Evolutionary conservation across 2,888 invertebrate genomes (phyloP).

Genomic region (Carabus problematicus): DNA sequence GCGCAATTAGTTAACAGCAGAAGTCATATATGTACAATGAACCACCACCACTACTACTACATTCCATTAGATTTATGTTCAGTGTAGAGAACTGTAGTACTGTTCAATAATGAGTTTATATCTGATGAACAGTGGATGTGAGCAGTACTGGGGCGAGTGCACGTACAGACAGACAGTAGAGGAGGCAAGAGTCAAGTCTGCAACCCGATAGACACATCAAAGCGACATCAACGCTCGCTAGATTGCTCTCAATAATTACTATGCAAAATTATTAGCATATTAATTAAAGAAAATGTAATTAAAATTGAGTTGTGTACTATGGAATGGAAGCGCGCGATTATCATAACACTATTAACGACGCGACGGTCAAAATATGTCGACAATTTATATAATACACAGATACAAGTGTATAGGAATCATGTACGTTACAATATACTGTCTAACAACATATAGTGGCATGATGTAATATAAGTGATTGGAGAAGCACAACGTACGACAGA

Average conservation of each 20-base stretch:
- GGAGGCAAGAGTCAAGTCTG: constrained; percentile 44
- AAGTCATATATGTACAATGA: neutral
- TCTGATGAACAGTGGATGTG: constrained; percentile 32
- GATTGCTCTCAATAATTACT: constrained; percentile 63
- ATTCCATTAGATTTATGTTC: neutral
- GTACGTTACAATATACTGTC: no score
- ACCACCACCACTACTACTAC: neutral
- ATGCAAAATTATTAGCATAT: constrained; percentile 64
- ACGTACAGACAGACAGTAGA: constrained; percentile 17
- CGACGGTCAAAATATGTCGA: constrained; percentile 54
- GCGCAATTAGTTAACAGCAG: constrained; percentile 1
- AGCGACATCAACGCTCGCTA: constrained; percentile 60
- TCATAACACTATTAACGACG: constrained; percentile 52
- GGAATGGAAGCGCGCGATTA: constrained; percentile 57
- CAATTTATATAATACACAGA: constrained; percentile 49
- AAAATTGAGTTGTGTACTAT: constrained; percentile 60
- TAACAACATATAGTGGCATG: no score
- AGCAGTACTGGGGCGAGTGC: constrained; percentile 41
- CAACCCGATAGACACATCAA: constrained; percentile 56
- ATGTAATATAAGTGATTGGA: no score
- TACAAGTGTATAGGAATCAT: constrained; percentile 22
- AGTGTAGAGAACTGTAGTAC: neutral
- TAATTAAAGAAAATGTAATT: constrained; percentile 64
- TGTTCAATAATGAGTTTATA: constrained; percentile 13
- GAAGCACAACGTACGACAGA: no score